Evolutionary conservation across 1,140 invertebrate genomes (phyloP).

Genomic region (Drosophila sulfurigaster): DNA sequence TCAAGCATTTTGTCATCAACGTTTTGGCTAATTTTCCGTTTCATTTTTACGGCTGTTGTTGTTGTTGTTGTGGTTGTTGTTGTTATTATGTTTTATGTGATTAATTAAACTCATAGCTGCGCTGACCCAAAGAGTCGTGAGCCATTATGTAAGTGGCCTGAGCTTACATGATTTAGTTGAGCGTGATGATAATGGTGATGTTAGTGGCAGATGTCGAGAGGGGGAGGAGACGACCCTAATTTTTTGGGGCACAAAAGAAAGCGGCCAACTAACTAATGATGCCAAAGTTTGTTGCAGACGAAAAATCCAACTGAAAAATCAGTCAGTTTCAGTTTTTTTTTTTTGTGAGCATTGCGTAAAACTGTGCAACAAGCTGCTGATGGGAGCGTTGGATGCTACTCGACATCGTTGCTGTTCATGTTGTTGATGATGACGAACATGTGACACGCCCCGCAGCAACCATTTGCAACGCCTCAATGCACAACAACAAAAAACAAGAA

Average conservation of each 20-base stretch:
- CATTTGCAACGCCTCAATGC: slow-evolving; percentile 80
- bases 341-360: slow-evolving; percentile 66
- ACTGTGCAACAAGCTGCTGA: slow-evolving; percentile 55
- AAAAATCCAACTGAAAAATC: slow-evolving; percentile 38
- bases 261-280: slow-evolving; percentile 53
- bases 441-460: slow-evolving; percentile 71
- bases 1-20: slow-evolving; percentile 43
- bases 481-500: slow-evolving; percentile 51
- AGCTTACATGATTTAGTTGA: slow-evolving; percentile 50
- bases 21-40: slow-evolving; percentile 64
- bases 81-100: slow-evolving; percentile 42
- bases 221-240: slow-evolving; percentile 9
- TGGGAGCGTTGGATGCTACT: slow-evolving; percentile 42
- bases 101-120: slow-evolving; percentile 43
- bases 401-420: slow-evolving; percentile 20
- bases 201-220: not conserved
- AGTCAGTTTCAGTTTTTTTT: not conserved
- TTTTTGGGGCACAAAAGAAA: slow-evolving; percentile 48
- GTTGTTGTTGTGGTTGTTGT: slow-evolving; percentile 33
- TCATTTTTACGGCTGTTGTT: slow-evolving; percentile 15
- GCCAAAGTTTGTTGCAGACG: slow-evolving; percentile 37
- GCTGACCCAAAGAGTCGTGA: slow-evolving; percentile 47
- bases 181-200: too few relatives aligned
- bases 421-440: slow-evolving; percentile 67
- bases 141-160: slow-evolving; percentile 37